These are phyloP conservation scores for Hyppa rectilinea DNA, from an alignment of 2,888 invertebrate genomes.

Conservation along the genomic window DNA sequence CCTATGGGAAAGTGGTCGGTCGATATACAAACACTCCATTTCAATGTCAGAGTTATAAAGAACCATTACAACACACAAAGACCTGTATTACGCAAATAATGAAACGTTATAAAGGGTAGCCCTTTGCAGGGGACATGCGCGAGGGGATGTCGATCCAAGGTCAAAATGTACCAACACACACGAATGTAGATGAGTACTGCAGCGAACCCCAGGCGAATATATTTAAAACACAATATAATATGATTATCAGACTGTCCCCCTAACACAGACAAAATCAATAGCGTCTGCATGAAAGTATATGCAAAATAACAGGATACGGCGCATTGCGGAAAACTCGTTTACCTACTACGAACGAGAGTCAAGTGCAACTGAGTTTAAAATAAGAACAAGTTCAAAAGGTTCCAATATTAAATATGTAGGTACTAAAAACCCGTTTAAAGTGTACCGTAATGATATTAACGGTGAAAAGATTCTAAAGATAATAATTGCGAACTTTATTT, in stretches of 20 bases:
- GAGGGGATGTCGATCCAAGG: slow-evolving; percentile 78
- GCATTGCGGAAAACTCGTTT: slow-evolving; percentile 68
- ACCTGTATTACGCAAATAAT: slow-evolving; percentile 58
- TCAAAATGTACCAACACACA: slow-evolving; percentile 62
- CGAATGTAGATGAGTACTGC: slow-evolving; percentile 37
- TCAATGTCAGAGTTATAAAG: slow-evolving; percentile 58
- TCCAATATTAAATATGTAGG: not conserved
- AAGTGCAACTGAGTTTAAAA: not conserved
- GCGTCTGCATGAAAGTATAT: slow-evolving; percentile 86
- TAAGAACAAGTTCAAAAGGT: not conserved
- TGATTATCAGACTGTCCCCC: slow-evolving; percentile 89
- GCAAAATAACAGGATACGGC: slow-evolving; percentile 78
- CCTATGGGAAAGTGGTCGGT: slow-evolving; percentile 15
- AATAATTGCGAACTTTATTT: slow-evolving; percentile 30
- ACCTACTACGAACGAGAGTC: not conserved
- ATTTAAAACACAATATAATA: slow-evolving; percentile 89
- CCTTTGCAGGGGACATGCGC: slow-evolving; percentile 35
- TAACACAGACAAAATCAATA: slow-evolving; percentile 91
- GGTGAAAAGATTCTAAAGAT: slow-evolving; percentile 34
- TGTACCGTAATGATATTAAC: slow-evolving; percentile 20
- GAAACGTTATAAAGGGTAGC: slow-evolving; percentile 67
- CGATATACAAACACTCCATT: slow-evolving; percentile 41
- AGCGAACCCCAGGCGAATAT: slow-evolving; percentile 79
- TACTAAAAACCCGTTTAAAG: not conserved
- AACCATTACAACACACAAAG: slow-evolving; percentile 56